Base-by-base conservation (phyloP, 1,140 invertebrate species). In the Planococcus citri region DNA sequence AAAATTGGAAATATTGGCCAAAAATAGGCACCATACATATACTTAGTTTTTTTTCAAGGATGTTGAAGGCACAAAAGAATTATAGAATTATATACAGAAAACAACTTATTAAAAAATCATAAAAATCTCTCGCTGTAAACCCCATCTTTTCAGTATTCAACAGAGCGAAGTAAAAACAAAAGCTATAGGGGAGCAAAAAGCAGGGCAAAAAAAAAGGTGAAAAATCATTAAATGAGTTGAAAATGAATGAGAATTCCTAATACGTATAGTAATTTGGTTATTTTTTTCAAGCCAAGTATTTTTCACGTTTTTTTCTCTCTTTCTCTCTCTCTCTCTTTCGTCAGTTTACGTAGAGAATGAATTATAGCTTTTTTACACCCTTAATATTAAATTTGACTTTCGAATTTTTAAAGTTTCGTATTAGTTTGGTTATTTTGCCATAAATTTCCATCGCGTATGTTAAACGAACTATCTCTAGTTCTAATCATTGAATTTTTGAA, bases 351-450 rank as follows among this genome's bases (percentile, higher is more conserved):
- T 14, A 20, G 2, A 51, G n/a, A 51, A 51, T 51, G 41, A 51
- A 51, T 51, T 51, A 51, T 51, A 51, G 41, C 41, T 51, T 51
- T 33, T 51, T 51, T 51, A 51, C 41, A 51, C 41, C 41, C 41
- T n/a, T 14, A 51, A 51, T 51, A 51, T 51, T 51, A 51, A 51
- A 51, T 51, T 51, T 51, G 41, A 51, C 41, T 51, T 51, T 9
- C n/a, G 41, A 51, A 20, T 51, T 51, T 51, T 51, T 51, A 51
- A 51, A 51, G 41, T 51, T 51, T 51, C 17, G 17, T 51, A 51
- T 51, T 51, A 51, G 41, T 51, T 51, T 20, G 41, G 41, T 51
- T 51, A 51, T 51, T 51, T 51, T 51, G 6, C 17, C 41, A 51
- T 51, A 51, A 51, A 51, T 51, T 51, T 51, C 17, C 41, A 51